Conservation (phyloP, 2,888 invertebrate species). For the Agrotis ipsilon region DNA sequence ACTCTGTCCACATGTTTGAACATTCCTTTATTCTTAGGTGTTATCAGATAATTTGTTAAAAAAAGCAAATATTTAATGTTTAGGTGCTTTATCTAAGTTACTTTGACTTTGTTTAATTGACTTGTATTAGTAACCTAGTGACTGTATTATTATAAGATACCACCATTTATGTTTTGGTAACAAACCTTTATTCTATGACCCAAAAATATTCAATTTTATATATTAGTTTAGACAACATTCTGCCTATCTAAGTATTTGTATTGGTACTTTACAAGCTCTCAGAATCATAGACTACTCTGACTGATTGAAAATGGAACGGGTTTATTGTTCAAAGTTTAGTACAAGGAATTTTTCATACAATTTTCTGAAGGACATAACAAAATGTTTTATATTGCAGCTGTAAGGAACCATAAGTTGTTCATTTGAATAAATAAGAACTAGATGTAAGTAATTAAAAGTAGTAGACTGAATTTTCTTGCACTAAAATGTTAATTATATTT, state of each 20-base stretch:
- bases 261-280: constrained; percentile 13
- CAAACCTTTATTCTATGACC: constrained; percentile 28
- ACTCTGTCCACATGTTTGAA: constrained; percentile 64
- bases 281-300: constrained; percentile 12
- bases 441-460: constrained; percentile 53
- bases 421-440: constrained; percentile 52
- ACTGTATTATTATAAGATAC: constrained; percentile 51
- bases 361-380: constrained; percentile 9
- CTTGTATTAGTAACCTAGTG: constrained; percentile 61
- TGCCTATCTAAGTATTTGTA: constrained; percentile 8
- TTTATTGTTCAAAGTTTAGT: constrained; percentile 57
- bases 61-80: constrained; percentile 47
- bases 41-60: constrained; percentile 53
- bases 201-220: constrained; percentile 17
- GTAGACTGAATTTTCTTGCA: constrained; percentile 65
- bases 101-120: constrained; percentile 60
- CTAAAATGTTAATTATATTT: constrained; percentile 10
- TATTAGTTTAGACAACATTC: constrained; percentile 8
- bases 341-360: constrained; percentile 54
- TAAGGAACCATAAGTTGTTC: constrained; percentile 56
- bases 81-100: constrained; percentile 60
- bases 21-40: constrained; percentile 72
- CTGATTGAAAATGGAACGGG: constrained; percentile 30
- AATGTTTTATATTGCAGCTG: constrained; percentile 36
- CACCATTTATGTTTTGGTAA: constrained; percentile 30